phyloP scores from a whole-genome alignment of 2,888 invertebrate species.

The Tenthredo mesomela region DNA sequence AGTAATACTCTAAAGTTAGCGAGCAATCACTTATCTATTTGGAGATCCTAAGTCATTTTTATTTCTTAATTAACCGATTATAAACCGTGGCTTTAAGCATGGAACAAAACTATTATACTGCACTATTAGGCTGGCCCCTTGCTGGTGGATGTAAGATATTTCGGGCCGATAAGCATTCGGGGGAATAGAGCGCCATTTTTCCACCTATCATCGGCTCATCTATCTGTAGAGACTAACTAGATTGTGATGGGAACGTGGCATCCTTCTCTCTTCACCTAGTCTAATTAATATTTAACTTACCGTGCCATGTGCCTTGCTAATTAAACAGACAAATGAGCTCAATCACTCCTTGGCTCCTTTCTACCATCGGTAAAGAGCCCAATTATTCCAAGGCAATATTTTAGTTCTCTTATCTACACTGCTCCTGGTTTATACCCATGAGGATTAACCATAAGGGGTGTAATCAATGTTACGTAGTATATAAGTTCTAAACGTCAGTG shows the following conservation, averaged over 20 bases:
- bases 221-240: constrained; percentile 30
- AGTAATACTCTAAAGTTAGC: not conserved
- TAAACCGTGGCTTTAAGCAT: constrained; percentile 15
- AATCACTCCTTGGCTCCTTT: constrained; percentile 38
- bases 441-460: not conserved
- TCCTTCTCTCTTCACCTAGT: constrained; percentile 45
- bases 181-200: constrained; percentile 44
- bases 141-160: constrained; percentile 26
- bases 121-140: not conserved
- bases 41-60: constrained; percentile 21
- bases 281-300: constrained; percentile 44
- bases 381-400: constrained; percentile 4
- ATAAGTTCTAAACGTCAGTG: not conserved
- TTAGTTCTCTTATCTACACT: constrained; percentile 12
- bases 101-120: constrained; percentile 32
- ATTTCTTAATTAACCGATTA: constrained; percentile 3
- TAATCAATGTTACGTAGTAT: not conserved
- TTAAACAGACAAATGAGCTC: constrained; percentile 41
- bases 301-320: constrained; percentile 43
- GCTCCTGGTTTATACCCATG: not conserved
- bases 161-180: constrained; percentile 22
- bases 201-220: constrained; percentile 49
- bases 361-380: constrained; percentile 40
- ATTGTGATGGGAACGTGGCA: constrained; percentile 35
- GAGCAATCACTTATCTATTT: constrained; percentile 23